Evolutionary conservation across 2,888 invertebrate genomes (phyloP).

Genomic region (Aethes cnicana): DNA sequence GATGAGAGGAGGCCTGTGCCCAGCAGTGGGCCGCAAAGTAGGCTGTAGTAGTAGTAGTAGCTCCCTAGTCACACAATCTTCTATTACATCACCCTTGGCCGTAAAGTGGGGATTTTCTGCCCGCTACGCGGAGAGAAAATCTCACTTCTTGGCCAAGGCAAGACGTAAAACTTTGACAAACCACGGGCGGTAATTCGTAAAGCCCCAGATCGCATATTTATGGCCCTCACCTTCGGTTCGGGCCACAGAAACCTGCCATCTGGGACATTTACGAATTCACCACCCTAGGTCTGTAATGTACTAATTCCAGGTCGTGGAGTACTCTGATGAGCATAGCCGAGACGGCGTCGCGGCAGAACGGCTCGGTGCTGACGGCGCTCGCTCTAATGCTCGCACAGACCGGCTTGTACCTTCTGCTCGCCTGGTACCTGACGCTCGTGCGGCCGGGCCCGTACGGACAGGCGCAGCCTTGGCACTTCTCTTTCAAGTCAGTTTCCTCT

Average conservation of each 20-base stretch:
- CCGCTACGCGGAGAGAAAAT: too few relatives aligned
- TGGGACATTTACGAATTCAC: too few relatives aligned
- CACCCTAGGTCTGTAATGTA: not conserved
- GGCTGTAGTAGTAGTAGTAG: too few relatives aligned
- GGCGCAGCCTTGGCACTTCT: constrained; percentile 83
- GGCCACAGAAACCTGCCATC: not conserved
- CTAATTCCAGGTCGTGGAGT: constrained; percentile 43
- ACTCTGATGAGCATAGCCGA: constrained; percentile 38
- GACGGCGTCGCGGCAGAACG: constrained; percentile 21
- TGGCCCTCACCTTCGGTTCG: not conserved
- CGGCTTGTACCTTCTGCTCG: constrained; percentile 66
- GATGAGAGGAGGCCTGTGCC: too few relatives aligned
- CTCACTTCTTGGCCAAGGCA: too few relatives aligned
- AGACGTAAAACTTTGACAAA: too few relatives aligned
- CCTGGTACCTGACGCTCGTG: constrained; percentile 80
- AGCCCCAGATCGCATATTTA: too few relatives aligned
- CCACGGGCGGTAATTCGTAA: too few relatives aligned
- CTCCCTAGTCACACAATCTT: too few relatives aligned
- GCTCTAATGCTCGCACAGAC: constrained; percentile 59
- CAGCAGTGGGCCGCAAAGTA: too few relatives aligned
- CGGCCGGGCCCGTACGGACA: constrained; percentile 85
- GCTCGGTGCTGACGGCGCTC: constrained; percentile 35
- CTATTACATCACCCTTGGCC: too few relatives aligned
- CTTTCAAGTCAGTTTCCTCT: constrained; percentile 72
- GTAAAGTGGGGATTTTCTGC: too few relatives aligned